Base-by-base conservation (phyloP, 1,140 invertebrate species). In the Nixonia krombeini region DNA sequence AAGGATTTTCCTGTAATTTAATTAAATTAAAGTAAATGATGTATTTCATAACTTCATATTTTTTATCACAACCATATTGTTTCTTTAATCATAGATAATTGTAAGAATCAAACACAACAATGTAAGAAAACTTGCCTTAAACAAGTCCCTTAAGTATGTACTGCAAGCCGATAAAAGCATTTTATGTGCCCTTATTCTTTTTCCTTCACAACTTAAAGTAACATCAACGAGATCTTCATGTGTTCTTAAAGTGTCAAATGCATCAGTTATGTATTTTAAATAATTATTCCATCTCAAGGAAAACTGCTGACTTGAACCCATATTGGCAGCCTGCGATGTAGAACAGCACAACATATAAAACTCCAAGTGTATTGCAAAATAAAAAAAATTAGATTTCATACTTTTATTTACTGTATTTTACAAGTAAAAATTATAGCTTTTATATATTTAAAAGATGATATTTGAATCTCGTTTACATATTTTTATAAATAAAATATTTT, bases 191-290 rank as follows among this genome's bases (percentile, higher is more conserved):
- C 91, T 91, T 35, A 96, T 91, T 81, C 90, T 90, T 47, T 90
- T 89, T 50, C 93, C 93, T 75, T 95, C 93, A 74, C 93, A 94
- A 76, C 92, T 93, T 49, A 95, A 83, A 23, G 93, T 95, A 3
- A 95, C 93, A 87, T 95, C 94, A 37, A 94, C 92, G 50, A 95
- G 89, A 79, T 94, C 91, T 79, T 94, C 91, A 73, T 92, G 90
- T 53, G 88, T 89, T 33, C 92, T 85, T 57, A 94, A 85, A 40
- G 90, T 88, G 78, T 93, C 92, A 76, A 95, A 92, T 29, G 92
- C 92, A 75, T 89, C 90, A 46, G 90, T 90, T 69, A 93, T 88
- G 73, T 92, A 91, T 55, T 89, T 87, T 64, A 90, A 85, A 76
- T 92, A 92, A 83, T 92, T 91, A 71, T 92, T 92, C 91, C 91